phyloP scores from a whole-genome alignment of 2,797 vertebrate genomes.

The Ctenopoma kingsleyae region DNA sequence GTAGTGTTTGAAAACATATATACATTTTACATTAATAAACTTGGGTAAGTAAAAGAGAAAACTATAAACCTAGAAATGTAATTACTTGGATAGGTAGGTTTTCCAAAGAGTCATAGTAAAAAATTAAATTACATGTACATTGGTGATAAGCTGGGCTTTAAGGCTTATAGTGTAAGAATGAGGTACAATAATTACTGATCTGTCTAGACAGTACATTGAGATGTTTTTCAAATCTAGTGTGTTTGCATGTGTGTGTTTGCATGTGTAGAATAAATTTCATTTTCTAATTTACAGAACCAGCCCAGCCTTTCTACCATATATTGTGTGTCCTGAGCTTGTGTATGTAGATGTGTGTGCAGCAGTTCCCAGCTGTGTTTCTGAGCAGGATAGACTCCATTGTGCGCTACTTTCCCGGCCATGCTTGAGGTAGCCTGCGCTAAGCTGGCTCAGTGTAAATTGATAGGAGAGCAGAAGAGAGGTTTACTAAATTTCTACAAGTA shows the following conservation, averaged over 20 bases:
- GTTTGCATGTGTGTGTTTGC: not conserved
- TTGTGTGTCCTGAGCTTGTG: constrained; percentile 11
- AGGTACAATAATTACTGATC: constrained; percentile 33
- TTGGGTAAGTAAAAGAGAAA: constrained; percentile 5
- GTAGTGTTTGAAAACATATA: not conserved
- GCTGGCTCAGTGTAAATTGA: constrained; percentile 66
- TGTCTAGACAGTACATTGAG: constrained; percentile 13
- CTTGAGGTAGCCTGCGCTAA: constrained; percentile 61
- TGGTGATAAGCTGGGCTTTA: constrained; percentile 31
- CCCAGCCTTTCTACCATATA: not conserved
- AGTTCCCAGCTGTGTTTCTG: constrained; percentile 46
- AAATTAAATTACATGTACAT: constrained; percentile 46
- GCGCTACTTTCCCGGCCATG: constrained; percentile 54
- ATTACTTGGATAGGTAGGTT: constrained; percentile 31
- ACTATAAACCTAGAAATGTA: constrained; percentile 15
- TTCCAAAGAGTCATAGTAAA: constrained; percentile 21
- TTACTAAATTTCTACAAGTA: constrained; percentile 69
- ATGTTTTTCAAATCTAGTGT: not conserved
- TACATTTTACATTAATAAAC: constrained; percentile 4
- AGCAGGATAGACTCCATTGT: constrained; percentile 60
- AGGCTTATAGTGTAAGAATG: not conserved
- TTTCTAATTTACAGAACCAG: constrained; percentile 42
- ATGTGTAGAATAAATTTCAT: constrained; percentile 1
- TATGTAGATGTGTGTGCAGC: constrained; percentile 8
- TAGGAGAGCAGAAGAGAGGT: constrained; percentile 59